Percentiles rank a stretch among this genome's conserved stretches.
phyloP scores from a whole-genome alignment of 1,140 invertebrate species.

The Belonocnema kinseyi region DNA sequence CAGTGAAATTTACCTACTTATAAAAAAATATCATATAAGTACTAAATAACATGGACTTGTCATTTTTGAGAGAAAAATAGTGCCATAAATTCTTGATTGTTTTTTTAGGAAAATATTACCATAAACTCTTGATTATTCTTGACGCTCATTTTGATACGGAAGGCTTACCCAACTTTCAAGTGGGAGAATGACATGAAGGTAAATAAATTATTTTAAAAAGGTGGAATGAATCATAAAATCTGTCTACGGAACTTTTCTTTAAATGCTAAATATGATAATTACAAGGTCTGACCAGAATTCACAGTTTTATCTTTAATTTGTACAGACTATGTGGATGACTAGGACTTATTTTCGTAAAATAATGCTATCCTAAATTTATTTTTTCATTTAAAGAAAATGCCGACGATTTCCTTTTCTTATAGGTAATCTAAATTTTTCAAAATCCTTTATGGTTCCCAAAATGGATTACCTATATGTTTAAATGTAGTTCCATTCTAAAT shows the following conservation, averaged over 20 bases:
- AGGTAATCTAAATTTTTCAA: not conserved
- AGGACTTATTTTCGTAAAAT: slow-evolving; percentile 21
- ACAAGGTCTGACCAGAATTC: not conserved
- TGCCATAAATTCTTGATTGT: slow-evolving; percentile 12
- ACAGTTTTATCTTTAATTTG: not conserved
- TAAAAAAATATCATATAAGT: slow-evolving; percentile 22
- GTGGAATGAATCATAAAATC: slow-evolving; percentile 7
- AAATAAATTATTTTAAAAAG: not conserved
- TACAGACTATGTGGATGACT: not conserved
- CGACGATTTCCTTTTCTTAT: too few species aligned
- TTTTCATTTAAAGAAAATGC: not conserved
- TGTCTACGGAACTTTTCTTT: not conserved
- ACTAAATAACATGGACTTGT: not conserved
- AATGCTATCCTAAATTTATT: not conserved
- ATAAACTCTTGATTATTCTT: slow-evolving; percentile 24
- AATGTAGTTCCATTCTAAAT: slow-evolving; percentile 8
- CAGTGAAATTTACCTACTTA: not conserved
- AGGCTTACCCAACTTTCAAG: slow-evolving; percentile 11
- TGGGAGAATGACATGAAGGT: slow-evolving; percentile 4
- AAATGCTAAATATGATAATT: not conserved
- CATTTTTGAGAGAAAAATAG: not conserved
- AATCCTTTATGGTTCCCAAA: not conserved
- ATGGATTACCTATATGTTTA: not conserved
- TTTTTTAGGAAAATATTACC: not conserved
- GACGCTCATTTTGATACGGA: slow-evolving; percentile 7